Evolutionary conservation across 2,797 vertebrate species (phyloP).

Genomic region (Holocentrus rufus): DNA sequence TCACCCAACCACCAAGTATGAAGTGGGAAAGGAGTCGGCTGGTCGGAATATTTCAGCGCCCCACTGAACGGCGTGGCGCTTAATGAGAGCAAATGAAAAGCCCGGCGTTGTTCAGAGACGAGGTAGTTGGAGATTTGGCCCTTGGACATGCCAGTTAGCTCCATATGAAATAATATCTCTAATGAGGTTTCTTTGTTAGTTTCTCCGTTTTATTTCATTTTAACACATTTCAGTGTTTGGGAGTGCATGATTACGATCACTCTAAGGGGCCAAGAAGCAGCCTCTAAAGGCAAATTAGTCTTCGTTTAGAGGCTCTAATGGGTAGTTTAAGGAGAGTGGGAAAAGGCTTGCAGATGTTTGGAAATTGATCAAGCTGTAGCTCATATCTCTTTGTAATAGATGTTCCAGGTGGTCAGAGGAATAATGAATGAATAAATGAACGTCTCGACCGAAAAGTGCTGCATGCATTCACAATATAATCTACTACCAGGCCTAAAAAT

Average conservation of each 20-base stretch:
- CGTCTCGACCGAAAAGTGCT: not conserved
- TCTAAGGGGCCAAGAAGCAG: not conserved
- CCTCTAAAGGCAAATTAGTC: not conserved
- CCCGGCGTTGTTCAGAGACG: not conserved
- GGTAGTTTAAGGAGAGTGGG: not conserved
- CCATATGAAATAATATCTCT: slow-evolving; percentile 12
- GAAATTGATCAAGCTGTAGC: slow-evolving; percentile 17
- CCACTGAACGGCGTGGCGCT: not conserved
- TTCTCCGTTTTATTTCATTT: not conserved
- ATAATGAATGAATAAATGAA: not conserved
- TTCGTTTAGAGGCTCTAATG: not conserved
- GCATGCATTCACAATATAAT: not conserved
- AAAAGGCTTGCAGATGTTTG: slow-evolving; percentile 34
- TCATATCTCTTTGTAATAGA: not conserved
- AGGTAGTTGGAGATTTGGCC: not conserved
- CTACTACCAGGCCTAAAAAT: not conserved
- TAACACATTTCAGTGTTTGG: slow-evolving; percentile 2
- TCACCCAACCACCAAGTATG: slow-evolving; percentile 55
- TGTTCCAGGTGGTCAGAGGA: not conserved
- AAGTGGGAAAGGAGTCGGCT: slow-evolving; percentile 36
- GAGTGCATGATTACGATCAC: slow-evolving; percentile 2
- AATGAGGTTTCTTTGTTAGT: slow-evolving; percentile 8
- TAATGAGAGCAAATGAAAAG: slow-evolving; percentile 35
- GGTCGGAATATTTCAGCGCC: slow-evolving; percentile 32
- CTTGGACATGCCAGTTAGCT: not conserved